phyloP scores from a whole-genome alignment of 2,888 invertebrate species.

The Ochlodes sylvanus region DNA sequence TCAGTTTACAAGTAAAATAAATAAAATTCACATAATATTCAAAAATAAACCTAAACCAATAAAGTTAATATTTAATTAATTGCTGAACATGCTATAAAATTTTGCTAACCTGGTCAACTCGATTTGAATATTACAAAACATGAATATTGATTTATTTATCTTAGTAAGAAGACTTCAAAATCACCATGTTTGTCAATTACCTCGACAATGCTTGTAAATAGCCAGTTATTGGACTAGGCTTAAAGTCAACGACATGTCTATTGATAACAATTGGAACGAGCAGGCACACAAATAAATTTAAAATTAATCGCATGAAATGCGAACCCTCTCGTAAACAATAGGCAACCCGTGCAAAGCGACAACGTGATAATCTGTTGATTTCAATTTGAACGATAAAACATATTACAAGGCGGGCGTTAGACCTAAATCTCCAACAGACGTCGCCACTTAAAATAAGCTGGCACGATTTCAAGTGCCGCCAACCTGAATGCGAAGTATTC shows the following conservation, averaged over 20 bases:
- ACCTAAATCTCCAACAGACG: conserved; percentile 77
- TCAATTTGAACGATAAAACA: conserved; percentile 64
- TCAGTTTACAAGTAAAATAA: too few species aligned
- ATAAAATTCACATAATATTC: too few species aligned
- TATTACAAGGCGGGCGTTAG: conserved; percentile 64
- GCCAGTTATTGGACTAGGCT: too few species aligned
- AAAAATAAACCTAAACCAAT: too few species aligned
- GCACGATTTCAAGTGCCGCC: conserved; percentile 81
- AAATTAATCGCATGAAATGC: conserved; percentile 1
- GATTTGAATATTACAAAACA: too few species aligned
- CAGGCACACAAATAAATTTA: neutral
- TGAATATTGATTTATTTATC: too few species aligned
- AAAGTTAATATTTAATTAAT: too few species aligned
- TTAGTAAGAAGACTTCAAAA: too few species aligned
- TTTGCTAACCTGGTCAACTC: too few species aligned
- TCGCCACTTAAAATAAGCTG: conserved; percentile 83
- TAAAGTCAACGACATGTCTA: neutral
- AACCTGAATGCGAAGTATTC: conserved; percentile 81
- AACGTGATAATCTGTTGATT: conserved; percentile 51
- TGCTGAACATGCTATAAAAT: too few species aligned
- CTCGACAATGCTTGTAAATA: too few species aligned
- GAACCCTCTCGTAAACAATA: conserved; percentile 40
- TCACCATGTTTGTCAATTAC: too few species aligned
- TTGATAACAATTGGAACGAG: neutral
- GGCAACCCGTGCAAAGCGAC: conserved; percentile 39